Evolutionary conservation across 2,113 vertebrate genomes (phyloP), one percentile per base, ranked within the genome.

Genomic region (Burhinus bistriatus): DNA sequence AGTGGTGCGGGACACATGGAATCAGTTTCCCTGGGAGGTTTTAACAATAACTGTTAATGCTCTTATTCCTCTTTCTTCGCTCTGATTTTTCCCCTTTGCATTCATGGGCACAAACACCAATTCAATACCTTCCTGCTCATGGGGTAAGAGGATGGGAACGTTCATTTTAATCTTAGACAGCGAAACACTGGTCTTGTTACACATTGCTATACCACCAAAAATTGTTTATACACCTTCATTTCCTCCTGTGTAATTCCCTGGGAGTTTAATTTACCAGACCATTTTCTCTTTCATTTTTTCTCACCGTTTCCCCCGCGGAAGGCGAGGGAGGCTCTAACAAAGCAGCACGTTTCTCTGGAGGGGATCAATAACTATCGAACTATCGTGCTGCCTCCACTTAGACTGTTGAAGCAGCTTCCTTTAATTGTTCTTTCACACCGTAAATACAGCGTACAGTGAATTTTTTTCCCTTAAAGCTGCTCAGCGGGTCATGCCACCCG

Each of bases 341-440:
- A 69, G 92, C 59, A 10, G 26, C 62, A 23, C 1, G 38, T 66
- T 71, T 54, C 69, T 55, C 70, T 83, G 83, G 77, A 62, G 36
- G 84, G 47, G 79, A 93, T 83, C 93, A 34, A 51, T 93, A 91
- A 47, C 87, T 81, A 76, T 54, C 2, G 40, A 96, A 64, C 70
- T 62, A 25, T 45, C 17, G 0, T 1, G 8, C 61, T 89, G 69
- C 81, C 87, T 85, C 81, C 40, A 47, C 88, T 90, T 79, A 82
- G 36, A 2, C 82, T 55, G 26, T 81, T 76, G 68, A 47, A 54
- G 68, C 36, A 51, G 68, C 64, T 59, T 87, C 85, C 80, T 92
- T 40, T 64, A 83, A 92, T 96, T 96, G 83, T 55, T 90, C 72
- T 83, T 85, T 70, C 93, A 62, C 47, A 5, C 87, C 71, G 83